These are phyloP conservation scores for Bursaphelenchus mucronatus DNA, from an alignment of 1,140 invertebrate species.

Conservation along the genomic window DNA sequence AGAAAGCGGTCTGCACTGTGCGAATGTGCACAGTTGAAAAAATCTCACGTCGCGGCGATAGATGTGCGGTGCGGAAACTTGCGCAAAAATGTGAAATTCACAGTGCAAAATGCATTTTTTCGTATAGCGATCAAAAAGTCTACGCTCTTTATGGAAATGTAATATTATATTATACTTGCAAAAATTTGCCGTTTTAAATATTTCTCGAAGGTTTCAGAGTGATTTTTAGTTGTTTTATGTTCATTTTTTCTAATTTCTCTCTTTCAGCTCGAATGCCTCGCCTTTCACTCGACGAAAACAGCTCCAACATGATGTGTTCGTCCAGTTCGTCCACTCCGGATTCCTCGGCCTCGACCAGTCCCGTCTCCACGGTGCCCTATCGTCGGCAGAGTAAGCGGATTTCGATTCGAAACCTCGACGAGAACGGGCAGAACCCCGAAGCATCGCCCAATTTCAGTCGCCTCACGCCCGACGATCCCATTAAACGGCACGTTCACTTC, in stretches of 20 bases:
- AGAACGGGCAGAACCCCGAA: background rate
- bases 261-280: constrained; percentile 15
- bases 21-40: no score
- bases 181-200: background rate
- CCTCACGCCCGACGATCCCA: background rate
- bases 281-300: constrained; percentile 6
- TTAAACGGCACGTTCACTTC: constrained; percentile 10
- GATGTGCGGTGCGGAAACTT: no score
- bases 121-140: no score
- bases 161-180: no score
- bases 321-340: no score
- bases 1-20: no score
- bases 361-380: background rate
- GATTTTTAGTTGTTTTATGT: background rate
- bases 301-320: no score
- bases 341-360: no score
- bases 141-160: no score
- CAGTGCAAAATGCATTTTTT: no score
- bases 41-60: no score
- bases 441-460: background rate
- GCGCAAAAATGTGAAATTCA: no score
- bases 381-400: background rate
- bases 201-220: background rate
- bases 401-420: background rate
- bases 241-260: background rate